A percentile compares a stretch with the other conserved stretches of the same genome.
Conservation (phyloP, 2,888 invertebrate species). For the Agriopis leucophaearia region DNA sequence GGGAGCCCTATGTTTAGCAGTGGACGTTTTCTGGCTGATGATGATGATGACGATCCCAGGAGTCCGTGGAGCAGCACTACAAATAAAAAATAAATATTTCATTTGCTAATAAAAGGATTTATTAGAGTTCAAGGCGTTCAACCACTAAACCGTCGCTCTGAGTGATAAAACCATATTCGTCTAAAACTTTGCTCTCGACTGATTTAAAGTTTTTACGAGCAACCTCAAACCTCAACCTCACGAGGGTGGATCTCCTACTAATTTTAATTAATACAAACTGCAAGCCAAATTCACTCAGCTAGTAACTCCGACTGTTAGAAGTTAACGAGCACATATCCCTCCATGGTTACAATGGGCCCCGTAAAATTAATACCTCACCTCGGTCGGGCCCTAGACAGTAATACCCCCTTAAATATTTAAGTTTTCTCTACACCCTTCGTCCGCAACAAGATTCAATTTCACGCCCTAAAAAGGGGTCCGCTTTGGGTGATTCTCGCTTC, state of each 20-base stretch:
- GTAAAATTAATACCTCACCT: constrained; percentile 85
- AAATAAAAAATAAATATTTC: not conserved
- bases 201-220: constrained; percentile 69
- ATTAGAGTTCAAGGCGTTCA: constrained; percentile 1
- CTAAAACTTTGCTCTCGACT: constrained; percentile 53
- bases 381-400: constrained; percentile 74
- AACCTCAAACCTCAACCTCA: constrained; percentile 62
- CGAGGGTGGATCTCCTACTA: constrained; percentile 66
- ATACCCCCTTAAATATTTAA: constrained; percentile 85
- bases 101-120: constrained; percentile 8
- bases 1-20: too few species aligned
- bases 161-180: constrained; percentile 30
- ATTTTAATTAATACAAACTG: constrained; percentile 80
- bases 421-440: constrained; percentile 79
- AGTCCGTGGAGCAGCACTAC: too few species aligned
- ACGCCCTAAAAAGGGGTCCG: constrained; percentile 82
- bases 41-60: too few species aligned
- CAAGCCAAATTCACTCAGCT: constrained; percentile 63
- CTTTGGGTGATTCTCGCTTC: constrained; percentile 74
- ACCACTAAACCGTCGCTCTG: constrained; percentile 3
- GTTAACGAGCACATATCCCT: constrained; percentile 81
- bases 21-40: too few species aligned
- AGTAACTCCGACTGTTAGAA: constrained; percentile 74
- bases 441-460: constrained; percentile 86
- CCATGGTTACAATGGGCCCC: constrained; percentile 74